Percentiles rank a stretch among this genome's conserved stretches.
These are phyloP conservation scores for Hexactinellida sp. DNA, from an alignment of 37 sponge, comb jelly and placozoan species.

Conservation along the genomic window DNA sequence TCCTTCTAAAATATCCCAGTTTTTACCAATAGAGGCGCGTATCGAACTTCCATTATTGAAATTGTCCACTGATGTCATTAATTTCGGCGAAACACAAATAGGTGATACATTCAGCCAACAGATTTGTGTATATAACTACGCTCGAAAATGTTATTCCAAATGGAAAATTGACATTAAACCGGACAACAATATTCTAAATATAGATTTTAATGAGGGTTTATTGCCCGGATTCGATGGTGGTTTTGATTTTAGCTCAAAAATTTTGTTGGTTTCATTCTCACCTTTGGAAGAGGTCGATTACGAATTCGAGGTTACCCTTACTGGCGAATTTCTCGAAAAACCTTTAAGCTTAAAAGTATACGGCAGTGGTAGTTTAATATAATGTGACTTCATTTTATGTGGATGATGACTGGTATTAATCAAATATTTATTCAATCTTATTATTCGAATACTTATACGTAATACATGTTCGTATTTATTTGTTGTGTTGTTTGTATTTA, in stretches of 20 bases:
- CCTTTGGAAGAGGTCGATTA: background rate
- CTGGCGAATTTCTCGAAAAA: background rate
- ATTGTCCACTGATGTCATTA: background rate
- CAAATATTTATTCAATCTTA: background rate
- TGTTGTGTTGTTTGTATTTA: too few relatives aligned
- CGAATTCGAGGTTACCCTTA: background rate
- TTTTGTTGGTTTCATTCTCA: background rate
- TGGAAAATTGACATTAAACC: background rate
- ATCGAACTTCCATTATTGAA: background rate
- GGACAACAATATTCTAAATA: background rate
- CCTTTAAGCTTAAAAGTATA: background rate
- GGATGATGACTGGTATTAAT: background rate
- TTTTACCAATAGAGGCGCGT: background rate
- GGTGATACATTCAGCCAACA: background rate
- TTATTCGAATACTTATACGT: too few relatives aligned
- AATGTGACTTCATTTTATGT: background rate
- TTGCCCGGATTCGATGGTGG: background rate
- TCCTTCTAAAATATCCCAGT: background rate
- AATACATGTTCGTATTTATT: too few relatives aligned
- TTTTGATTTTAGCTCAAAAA: background rate
- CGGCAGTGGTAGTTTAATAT: background rate
- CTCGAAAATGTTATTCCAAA: background rate
- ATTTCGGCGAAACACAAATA: background rate
- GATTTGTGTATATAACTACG: background rate
- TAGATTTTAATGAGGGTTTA: background rate